These are phyloP conservation scores for Dasypus novemcinctus DNA, from an alignment of 2,113 vertebrate species.

Conservation along the genomic window DNA sequence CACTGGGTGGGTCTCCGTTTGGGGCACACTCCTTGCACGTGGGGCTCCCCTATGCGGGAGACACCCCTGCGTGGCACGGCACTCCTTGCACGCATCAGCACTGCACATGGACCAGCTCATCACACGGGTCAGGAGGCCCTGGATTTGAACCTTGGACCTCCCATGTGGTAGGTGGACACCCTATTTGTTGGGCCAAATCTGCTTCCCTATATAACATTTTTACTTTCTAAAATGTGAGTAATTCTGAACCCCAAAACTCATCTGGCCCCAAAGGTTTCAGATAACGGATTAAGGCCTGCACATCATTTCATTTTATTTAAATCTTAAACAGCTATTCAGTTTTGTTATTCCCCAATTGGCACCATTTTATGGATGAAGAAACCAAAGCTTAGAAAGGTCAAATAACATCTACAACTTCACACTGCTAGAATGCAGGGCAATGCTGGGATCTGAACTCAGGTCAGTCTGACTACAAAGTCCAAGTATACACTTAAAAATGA, in stretches of 20 bases:
- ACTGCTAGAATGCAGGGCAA: not conserved
- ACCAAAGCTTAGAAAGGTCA: slow-evolving; percentile 24
- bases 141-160: no score
- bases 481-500: not conserved
- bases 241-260: not conserved
- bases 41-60: no score
- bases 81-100: no score
- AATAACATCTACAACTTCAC: not conserved
- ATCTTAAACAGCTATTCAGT: not conserved
- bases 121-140: no score
- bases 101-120: no score
- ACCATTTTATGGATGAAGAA: no score
- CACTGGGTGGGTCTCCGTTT: no score
- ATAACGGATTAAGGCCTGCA: not conserved
- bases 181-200: no score
- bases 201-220: no score
- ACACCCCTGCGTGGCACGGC: no score
- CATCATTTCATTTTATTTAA: not conserved
- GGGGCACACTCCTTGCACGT: no score
- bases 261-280: not conserved
- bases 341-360: not conserved
- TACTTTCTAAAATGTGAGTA: not conserved
- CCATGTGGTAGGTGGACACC: no score
- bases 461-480: not conserved
- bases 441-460: not conserved